Conservation (phyloP, 2,888 invertebrate species). For the Cantharis rustica region DNA sequence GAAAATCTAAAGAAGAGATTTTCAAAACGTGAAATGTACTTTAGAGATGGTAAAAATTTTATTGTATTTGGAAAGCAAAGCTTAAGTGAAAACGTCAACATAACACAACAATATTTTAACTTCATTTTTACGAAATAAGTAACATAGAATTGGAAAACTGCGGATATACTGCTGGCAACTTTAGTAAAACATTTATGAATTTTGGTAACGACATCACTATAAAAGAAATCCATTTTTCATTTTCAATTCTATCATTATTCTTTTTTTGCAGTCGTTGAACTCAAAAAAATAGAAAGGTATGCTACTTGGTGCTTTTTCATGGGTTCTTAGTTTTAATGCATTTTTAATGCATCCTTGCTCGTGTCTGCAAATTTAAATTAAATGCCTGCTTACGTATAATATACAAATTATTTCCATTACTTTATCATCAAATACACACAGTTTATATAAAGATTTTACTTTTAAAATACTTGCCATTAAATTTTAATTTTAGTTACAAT, state of each 20-base stretch:
- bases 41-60: not conserved
- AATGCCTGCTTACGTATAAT: not conserved
- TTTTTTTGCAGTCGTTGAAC: not conserved
- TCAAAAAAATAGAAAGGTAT: not conserved
- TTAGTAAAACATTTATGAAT: not conserved
- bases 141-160: not conserved
- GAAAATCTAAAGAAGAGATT: not conserved
- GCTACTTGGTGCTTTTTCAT: not conserved
- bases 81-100: not conserved
- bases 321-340: not conserved
- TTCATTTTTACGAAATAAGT: not conserved
- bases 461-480: conserved; percentile 13
- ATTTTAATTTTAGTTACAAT: conserved; percentile 29
- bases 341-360: not conserved
- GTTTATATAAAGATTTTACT: not conserved
- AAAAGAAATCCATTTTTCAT: not conserved
- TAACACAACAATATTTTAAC: not conserved
- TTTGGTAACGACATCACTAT: not conserved
- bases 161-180: not conserved
- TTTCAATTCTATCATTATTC: not conserved
- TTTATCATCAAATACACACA: not conserved
- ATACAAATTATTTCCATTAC: not conserved
- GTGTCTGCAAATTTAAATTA: not conserved
- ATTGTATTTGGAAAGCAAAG: not conserved
- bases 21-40: not conserved